Percentiles rank a stretch among this genome's conserved stretches.
Evolutionary conservation across 2,888 invertebrate genomes (phyloP).

Genomic region (Tipula unca): DNA sequence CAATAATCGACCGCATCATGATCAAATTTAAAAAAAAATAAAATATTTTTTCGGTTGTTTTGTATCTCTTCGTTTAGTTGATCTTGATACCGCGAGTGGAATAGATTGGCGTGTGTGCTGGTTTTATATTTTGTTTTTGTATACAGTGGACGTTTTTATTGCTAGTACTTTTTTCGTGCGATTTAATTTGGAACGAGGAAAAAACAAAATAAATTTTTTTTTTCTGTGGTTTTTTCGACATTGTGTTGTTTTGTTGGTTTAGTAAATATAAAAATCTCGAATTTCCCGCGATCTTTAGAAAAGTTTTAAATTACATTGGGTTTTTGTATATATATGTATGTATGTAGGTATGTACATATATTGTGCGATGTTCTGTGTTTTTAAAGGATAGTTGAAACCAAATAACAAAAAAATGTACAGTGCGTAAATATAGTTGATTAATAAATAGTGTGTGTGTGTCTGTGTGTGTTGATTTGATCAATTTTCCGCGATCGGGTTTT

Average conservation of each 20-base stretch:
- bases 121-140: background rate
- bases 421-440: background rate
- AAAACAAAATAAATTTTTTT: background rate
- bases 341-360: too few species aligned
- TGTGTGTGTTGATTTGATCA: background rate
- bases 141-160: background rate
- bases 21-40: background rate
- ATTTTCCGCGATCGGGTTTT: background rate
- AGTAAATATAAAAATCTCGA: constrained; percentile 3
- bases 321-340: too few species aligned
- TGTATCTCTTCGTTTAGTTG: background rate
- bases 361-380: background rate
- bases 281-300: constrained; percentile 8
- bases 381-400: background rate
- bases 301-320: constrained; percentile 8
- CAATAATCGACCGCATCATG: background rate
- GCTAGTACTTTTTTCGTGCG: background rate
- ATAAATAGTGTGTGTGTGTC: background rate
- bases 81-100: constrained; percentile 2
- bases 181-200: background rate
- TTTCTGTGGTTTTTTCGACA: background rate
- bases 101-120: background rate
- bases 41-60: background rate
- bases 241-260: background rate
- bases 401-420: background rate